phyloP scores from a whole-genome alignment of 2,888 invertebrate species.

The Fissipunctia ypsillon region DNA sequence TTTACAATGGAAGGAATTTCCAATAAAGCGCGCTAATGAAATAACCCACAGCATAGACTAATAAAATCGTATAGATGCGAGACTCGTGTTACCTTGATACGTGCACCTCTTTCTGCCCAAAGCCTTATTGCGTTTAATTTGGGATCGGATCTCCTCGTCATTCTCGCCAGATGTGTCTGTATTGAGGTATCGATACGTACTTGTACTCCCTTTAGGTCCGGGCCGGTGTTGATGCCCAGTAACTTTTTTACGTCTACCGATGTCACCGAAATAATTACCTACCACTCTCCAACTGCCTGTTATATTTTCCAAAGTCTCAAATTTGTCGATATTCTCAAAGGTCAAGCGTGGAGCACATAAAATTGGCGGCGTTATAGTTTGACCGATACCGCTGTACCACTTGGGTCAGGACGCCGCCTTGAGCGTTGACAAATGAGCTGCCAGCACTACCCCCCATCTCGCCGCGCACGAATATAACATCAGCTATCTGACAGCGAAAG shows the following conservation, averaged over 20 bases:
- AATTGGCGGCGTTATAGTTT: too few relatives aligned
- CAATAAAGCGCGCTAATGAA: slow-evolving; percentile 67
- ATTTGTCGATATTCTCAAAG: background rate
- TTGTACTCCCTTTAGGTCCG: too few relatives aligned
- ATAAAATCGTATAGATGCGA: slow-evolving; percentile 10
- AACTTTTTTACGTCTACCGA: background rate
- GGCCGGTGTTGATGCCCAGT: too few relatives aligned
- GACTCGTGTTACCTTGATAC: background rate
- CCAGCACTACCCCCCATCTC: too few relatives aligned
- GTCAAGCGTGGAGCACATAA: background rate
- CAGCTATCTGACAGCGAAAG: too few relatives aligned
- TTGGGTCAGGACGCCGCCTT: too few relatives aligned
- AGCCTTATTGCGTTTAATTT: background rate
- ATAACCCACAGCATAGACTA: slow-evolving; percentile 53
- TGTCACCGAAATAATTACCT: background rate
- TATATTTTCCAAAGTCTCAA: background rate
- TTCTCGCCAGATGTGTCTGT: background rate
- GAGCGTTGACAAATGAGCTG: too few relatives aligned
- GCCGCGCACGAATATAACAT: too few relatives aligned
- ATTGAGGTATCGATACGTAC: too few relatives aligned
- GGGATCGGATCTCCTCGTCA: background rate
- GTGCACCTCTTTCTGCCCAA: background rate
- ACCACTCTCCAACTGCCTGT: background rate
- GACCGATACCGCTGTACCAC: too few relatives aligned
- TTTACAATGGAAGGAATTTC: slow-evolving; percentile 65